Evolutionary conservation across 2,113 vertebrate species (phyloP).

Genomic region (Fulica atra): DNA sequence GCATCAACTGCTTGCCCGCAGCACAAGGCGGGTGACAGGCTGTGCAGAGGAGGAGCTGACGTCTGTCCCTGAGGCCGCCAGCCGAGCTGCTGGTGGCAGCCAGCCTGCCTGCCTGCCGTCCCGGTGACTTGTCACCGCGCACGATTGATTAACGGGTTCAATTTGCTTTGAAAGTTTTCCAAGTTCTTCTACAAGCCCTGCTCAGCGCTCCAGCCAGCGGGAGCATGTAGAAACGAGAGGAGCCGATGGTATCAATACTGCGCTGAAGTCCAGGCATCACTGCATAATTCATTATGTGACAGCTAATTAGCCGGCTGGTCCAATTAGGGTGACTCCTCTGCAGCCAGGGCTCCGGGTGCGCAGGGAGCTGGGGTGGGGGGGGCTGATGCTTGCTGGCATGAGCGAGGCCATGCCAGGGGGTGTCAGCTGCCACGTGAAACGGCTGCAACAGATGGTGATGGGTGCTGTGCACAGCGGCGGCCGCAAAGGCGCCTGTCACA

Average conservation of each 20-base stretch:
- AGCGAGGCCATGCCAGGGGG: not conserved
- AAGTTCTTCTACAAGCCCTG: not conserved
- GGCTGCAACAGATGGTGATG: not conserved
- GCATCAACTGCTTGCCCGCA: accelerated
- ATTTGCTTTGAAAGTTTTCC: not conserved
- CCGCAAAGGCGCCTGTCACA: accelerated
- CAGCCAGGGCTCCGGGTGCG: not conserved
- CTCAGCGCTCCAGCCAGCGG: not conserved
- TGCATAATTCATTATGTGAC: constrained; percentile 11
- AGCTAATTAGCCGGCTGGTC: constrained; percentile 9
- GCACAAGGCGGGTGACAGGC: not conserved
- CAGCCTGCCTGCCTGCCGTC: not conserved
- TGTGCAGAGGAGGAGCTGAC: not conserved
- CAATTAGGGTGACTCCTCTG: not conserved
- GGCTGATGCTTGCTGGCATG: not conserved
- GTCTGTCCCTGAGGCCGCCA: not conserved
- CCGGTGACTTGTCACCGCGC: accelerated
- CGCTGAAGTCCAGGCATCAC: not conserved
- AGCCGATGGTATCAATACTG: not conserved
- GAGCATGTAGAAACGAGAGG: not conserved
- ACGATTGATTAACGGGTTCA: not conserved
- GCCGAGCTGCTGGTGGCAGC: not conserved
- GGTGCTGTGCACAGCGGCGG: accelerated
- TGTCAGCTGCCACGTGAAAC: not conserved
- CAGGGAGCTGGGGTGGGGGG: accelerated